These are phyloP conservation scores for Squalus acanthias DNA, from an alignment of 2,797 vertebrate species.

Conservation along the genomic window DNA sequence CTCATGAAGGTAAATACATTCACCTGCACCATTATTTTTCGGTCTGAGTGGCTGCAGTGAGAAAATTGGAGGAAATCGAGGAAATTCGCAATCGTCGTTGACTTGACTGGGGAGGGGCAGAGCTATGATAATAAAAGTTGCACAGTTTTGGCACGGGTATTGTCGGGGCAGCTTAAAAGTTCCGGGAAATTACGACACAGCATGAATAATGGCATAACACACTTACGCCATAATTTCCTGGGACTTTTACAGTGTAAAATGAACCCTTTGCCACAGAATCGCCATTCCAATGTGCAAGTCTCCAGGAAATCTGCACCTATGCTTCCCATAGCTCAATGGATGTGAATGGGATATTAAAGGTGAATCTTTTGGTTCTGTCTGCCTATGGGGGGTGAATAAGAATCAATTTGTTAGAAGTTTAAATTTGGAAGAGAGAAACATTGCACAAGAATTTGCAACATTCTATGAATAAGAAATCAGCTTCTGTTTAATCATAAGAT, in stretches of 20 bases:
- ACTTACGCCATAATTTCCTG: background rate
- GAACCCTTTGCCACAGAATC: background rate
- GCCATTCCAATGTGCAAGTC: background rate
- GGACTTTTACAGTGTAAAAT: background rate
- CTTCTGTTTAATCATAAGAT: background rate
- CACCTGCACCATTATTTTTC: background rate
- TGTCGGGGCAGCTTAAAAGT: background rate
- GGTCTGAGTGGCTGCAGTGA: rapidly evolving
- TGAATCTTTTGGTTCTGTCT: background rate
- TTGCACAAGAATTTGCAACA: background rate
- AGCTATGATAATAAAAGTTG: background rate
- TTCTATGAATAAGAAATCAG: background rate
- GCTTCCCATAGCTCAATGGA: background rate
- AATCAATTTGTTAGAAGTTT: background rate
- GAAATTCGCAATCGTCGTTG: background rate
- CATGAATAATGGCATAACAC: background rate
- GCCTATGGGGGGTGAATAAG: background rate
- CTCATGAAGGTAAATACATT: background rate
- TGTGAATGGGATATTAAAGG: background rate
- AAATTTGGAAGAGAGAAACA: background rate
- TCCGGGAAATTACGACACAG: background rate
- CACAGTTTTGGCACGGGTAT: background rate
- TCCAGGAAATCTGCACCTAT: background rate
- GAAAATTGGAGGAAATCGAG: background rate
- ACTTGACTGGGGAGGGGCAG: background rate